Evolutionary conservation across 2,797 vertebrate species (phyloP), one percentile per base, ranked within the genome.

Genomic region (Sphenopsis melanotis): DNA sequence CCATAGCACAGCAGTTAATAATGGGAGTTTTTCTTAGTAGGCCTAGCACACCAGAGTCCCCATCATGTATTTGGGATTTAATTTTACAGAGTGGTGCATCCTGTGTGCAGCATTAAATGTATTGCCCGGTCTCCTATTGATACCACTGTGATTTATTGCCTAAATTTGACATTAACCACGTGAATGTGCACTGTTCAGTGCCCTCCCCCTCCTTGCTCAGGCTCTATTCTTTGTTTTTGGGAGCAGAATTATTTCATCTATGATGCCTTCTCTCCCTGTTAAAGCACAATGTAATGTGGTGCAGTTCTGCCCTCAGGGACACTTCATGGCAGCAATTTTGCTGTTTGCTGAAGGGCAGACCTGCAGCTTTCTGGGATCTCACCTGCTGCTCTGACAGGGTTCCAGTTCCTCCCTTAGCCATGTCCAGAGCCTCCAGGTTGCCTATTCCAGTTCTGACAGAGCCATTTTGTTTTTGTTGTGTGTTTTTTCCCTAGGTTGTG

Each of bases 401-500:
- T 61, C 59, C 34, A 24, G 4, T 9, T 75, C 39, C 49, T 56
- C 37, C 56, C 68, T 9, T 8, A 34, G 37, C 30, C 3, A 1
- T 29, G 66, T 1, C 41, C 39, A 26, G 26, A 6, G 7, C 1
- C 21, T 46, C 14, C 32, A 29, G 19, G 47, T 8, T 74, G 36
- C 20, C 68, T 29, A 23, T 37, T 44, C 39, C 44, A 27, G 39
- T 29, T 41, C 19, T 69, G 90, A 32, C n/a, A 22, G 8, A 52
- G 39, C 39, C 23, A 1, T 7, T 65, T 6, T 61, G 29, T 14
- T 5, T 30, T 72, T 60, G 23, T 74, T 75, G 3, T 77, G 49
- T 52, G 49, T 29, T 52, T 52, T 42, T 24, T 70, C 69, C 82
- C 18, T 70, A 99, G 99, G 85, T 98, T 98, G 84, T 99, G 98